These are phyloP conservation scores for Phalacrocorax pelagicus DNA, from an alignment of 2,113 vertebrate genomes.

Conservation along the genomic window DNA sequence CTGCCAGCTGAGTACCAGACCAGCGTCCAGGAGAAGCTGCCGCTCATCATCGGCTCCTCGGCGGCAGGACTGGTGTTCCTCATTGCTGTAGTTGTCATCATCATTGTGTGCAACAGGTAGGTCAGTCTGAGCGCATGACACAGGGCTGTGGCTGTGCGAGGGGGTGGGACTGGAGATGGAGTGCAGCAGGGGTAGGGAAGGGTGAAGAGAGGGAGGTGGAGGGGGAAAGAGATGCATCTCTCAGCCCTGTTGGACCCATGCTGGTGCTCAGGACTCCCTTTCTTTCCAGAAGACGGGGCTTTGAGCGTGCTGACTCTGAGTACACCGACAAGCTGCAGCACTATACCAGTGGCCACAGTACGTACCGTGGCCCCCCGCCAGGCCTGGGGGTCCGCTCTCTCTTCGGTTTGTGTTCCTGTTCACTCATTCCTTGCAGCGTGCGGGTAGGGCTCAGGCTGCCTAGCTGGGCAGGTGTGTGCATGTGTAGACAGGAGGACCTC, in stretches of 20 bases:
- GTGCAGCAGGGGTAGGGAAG: neutral
- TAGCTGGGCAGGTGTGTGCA: neutral
- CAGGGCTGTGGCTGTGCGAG: neutral
- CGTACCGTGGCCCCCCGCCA: slow-evolving; percentile 61
- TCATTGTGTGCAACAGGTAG: slow-evolving; percentile 91
- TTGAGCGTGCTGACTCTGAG: slow-evolving; percentile 89
- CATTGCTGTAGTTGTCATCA: slow-evolving; percentile 86
- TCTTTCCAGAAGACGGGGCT: slow-evolving; percentile 89
- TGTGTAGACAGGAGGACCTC: neutral
- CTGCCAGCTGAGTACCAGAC: slow-evolving; percentile 89
- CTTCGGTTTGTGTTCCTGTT: slow-evolving; percentile 1
- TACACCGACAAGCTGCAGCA: slow-evolving; percentile 97
- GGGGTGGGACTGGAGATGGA: accelerated
- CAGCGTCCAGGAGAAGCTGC: slow-evolving; percentile 93
- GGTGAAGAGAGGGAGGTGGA: neutral
- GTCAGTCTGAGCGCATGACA: accelerated
- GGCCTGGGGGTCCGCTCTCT: neutral
- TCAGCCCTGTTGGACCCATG: neutral
- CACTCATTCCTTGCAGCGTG: neutral
- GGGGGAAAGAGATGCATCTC: neutral
- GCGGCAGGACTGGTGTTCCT: slow-evolving; percentile 91
- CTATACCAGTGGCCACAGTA: slow-evolving; percentile 97
- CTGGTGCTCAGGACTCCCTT: slow-evolving; percentile 76
- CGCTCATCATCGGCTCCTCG: slow-evolving; percentile 91
- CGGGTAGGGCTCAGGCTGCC: neutral